Evolutionary conservation across 2,888 invertebrate species (phyloP), one percentile per base, ranked within the genome.

Genomic region (Chaetogeoica ovagalla): DNA sequence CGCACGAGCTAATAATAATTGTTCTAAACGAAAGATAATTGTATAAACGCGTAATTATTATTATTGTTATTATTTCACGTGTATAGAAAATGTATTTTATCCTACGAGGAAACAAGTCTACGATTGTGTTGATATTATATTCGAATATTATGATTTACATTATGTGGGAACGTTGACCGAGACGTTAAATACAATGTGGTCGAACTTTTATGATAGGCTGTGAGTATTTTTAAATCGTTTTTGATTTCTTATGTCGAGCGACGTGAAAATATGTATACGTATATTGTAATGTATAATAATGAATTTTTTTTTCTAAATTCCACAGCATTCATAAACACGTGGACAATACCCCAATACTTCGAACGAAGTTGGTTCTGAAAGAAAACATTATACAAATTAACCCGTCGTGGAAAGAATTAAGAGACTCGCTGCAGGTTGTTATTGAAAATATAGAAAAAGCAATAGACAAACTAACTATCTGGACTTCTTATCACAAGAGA

Each of bases 21-120:
- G 6, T 43, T 11, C 11, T 43, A 43, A 7, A 7, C 43, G 43
- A 43, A 7, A 7, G 43, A 11, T 11, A 43, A 9, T 9, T 43
- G 43, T 6, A 43, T 11, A 11, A 13, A 52, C 52, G 52, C 5
- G 15, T 55, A 55, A 1, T 19, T 43, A n/a, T n/a, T 30, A 59
- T 13, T 2, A n/a, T 39, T 59, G 6, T 70, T n/a, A 13, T 48
- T 48, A 13, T 48, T 48, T 9, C 39, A 48, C 63, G 1, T 63
- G 17, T 7, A 43, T 17, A 77, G 70, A 71, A 0, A 39, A 65
- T 15, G 23, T 11, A 5, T 55, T 71, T 4, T 39, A 57, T n/a
- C 79, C 71, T 5, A 79, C 60, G n/a, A 71, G 52, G n/a, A 63
- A 71, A 71, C 63, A 71, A 71, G 23, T 79, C 15, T 62, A 79